Evolutionary conservation across 2,797 vertebrate species (phyloP), one percentile per base, ranked within the genome.

Genomic region (Pseudochaenichthys georgianus): DNA sequence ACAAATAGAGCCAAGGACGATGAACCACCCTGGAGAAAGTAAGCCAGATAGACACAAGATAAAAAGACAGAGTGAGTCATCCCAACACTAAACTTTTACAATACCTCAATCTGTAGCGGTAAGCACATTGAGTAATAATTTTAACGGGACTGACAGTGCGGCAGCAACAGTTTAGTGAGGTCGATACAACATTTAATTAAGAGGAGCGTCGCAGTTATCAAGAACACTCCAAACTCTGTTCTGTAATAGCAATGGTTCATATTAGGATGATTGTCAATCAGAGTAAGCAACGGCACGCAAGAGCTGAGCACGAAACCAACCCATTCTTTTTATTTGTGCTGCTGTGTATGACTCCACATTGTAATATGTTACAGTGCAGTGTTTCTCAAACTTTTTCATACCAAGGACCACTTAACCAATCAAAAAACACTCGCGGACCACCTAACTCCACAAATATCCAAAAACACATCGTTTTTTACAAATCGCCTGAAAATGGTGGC

Each of bases 121-220:
- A 79, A 84, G 76, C 81, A 77, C 73, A 82, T 47, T 55, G 52
- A 51, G 77, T 43, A 64, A 73, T 77, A 82, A 71, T 57, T 88
- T 89, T 64, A 72, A 87, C 77, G 55, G 71, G 63, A 57, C 80
- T 83, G 89, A 92, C 89, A 86, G 85, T 74, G 43, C 28, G 17
- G 81, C 75, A 58, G 85, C 77, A 17, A 83, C 87, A 61, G 88
- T 89, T 78, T 78, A 82, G 79, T 54, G 70, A 78, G 83, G 90
- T 87, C 80, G 48, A 88, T 85, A 69, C 84, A 78, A 86, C 88
- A 91, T 90, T 82, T 82, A 94, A 93, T 94, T 89, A 92, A 78
- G 81, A 84, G 70, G 71, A 82, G 83, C 74, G 42, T 76, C 81
- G 46, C 78, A 62, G 76, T 87, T 90, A 87, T 86, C 68, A 80